Percentiles rank a stretch among this genome's conserved stretches.
phyloP scores from a whole-genome alignment of 2,888 invertebrate species.

The Atethmia centrago region DNA sequence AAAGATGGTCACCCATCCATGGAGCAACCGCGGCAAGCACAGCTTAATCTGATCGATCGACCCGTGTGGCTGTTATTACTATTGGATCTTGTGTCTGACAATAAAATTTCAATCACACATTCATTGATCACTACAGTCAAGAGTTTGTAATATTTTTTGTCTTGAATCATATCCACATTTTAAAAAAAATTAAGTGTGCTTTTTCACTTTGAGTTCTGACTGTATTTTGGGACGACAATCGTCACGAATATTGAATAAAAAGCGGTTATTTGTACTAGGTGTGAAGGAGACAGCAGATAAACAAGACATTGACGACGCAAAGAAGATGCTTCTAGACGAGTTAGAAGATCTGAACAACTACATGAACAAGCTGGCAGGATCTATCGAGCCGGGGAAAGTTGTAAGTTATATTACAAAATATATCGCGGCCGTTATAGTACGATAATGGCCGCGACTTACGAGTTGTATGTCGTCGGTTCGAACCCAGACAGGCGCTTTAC shows the following conservation, averaged over 20 bases:
- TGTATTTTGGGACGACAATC: background rate
- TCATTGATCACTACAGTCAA: background rate
- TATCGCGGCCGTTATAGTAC: no score
- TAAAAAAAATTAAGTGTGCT: rapidly evolving
- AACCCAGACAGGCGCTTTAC: no score
- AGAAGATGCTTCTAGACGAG: constrained; percentile 77
- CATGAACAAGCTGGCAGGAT: constrained; percentile 68
- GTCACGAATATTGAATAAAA: background rate
- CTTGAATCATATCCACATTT: background rate
- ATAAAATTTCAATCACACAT: background rate
- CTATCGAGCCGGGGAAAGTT: constrained; percentile 62
- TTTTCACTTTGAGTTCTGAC: background rate
- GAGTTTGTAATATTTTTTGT: background rate
- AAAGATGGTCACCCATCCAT: no score
- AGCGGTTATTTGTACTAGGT: background rate
- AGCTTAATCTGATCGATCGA: no score
- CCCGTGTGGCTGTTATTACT: no score
- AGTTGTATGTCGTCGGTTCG: no score
- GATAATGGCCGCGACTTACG: no score
- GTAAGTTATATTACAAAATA: constrained; percentile 70
- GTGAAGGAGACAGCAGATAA: constrained; percentile 76
- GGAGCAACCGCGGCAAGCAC: no score
- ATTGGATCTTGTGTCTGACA: background rate
- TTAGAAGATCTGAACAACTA: constrained; percentile 77
- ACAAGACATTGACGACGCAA: constrained; percentile 73